These are phyloP conservation scores for Thunnus maccoyii DNA, from an alignment of 2,113 vertebrate species.

Conservation along the genomic window DNA sequence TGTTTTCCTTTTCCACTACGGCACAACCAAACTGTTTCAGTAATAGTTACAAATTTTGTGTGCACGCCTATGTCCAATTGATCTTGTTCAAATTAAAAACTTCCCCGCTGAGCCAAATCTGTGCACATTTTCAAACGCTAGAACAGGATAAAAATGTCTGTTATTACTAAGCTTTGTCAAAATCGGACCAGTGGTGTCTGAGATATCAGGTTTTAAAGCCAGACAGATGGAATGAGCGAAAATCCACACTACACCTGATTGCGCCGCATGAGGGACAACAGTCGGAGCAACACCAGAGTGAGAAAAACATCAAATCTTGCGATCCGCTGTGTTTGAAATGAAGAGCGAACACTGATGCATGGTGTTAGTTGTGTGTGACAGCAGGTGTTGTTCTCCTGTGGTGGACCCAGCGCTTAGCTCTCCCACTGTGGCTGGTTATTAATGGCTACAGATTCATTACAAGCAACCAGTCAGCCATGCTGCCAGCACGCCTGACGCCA, in stretches of 20 bases:
- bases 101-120: background rate
- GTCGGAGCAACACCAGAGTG: background rate
- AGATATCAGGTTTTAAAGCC: slow-evolving; percentile 14
- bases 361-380: slow-evolving; percentile 40
- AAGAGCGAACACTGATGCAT: slow-evolving; percentile 41
- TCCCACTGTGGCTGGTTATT: slow-evolving; percentile 74
- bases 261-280: background rate
- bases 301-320: slow-evolving; percentile 41
- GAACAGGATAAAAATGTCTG: background rate
- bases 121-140: background rate
- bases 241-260: slow-evolving; percentile 36
- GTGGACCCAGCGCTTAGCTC: slow-evolving; percentile 48
- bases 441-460: slow-evolving; percentile 75
- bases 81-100: background rate
- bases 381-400: slow-evolving; percentile 63
- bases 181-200: background rate
- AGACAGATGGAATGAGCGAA: slow-evolving; percentile 34
- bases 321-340: slow-evolving; percentile 47
- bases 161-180: background rate
- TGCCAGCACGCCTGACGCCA: slow-evolving; percentile 54
- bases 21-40: too few species aligned
- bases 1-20: too few species aligned
- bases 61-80: background rate
- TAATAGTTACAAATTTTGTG: too few species aligned
- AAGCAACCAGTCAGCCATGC: slow-evolving; percentile 68